These are phyloP conservation scores for Mustela nigripes DNA, from an alignment of 2,113 vertebrate genomes.

Conservation along the genomic window DNA sequence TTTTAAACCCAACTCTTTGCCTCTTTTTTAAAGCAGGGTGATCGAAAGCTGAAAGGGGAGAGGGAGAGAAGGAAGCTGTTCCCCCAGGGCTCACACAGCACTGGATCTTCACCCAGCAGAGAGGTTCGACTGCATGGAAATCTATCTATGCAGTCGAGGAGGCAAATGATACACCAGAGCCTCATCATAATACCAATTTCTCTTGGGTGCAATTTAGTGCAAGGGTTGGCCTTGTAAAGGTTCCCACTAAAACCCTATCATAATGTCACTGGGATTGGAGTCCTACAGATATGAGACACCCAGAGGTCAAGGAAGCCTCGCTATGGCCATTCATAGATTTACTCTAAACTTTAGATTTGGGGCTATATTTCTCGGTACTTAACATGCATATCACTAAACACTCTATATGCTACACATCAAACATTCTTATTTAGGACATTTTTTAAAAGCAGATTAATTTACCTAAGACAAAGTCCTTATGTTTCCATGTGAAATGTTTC, in stretches of 20 bases:
- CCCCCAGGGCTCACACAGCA: not conserved
- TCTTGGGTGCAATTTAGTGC: not conserved
- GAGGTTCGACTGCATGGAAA: not conserved
- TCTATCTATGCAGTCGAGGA: not conserved
- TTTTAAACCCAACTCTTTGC: not conserved
- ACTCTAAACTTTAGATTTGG: not conserved
- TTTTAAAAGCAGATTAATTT: conserved; percentile 21
- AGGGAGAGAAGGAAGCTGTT: not conserved
- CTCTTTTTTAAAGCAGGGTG: not conserved
- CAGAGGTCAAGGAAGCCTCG: not conserved
- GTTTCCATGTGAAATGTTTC: not conserved
- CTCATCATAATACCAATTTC: not conserved
- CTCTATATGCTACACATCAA: not conserved
- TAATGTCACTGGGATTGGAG: not conserved
- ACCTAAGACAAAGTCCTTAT: not conserved
- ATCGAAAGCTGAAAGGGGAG: not conserved
- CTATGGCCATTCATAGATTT: not conserved
- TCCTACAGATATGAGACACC: not conserved
- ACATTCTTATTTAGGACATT: not conserved
- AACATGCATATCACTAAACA: not conserved
- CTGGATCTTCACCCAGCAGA: not conserved
- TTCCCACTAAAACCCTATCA: not conserved
- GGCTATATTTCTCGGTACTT: not conserved
- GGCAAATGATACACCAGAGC: not conserved
- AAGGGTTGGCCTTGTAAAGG: not conserved